Evolutionary conservation across 2,797 vertebrate genomes (phyloP).

Genomic region (Schizothorax lantsangensis): DNA sequence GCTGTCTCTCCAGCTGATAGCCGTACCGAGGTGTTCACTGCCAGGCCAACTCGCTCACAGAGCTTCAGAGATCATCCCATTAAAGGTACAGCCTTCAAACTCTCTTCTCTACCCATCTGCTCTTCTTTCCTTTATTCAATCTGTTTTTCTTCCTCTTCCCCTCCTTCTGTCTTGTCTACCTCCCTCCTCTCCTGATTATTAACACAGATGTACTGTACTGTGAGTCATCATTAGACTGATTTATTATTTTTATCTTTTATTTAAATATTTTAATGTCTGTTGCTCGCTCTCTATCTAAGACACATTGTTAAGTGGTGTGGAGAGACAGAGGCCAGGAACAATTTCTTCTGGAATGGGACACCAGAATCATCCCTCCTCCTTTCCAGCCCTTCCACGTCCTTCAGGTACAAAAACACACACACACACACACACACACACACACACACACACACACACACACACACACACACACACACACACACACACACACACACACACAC

Average conservation of each 20-base stretch:
- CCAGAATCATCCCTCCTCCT: conserved; percentile 75
- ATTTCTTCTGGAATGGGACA: conserved; percentile 74
- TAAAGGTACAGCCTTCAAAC: conserved; percentile 72
- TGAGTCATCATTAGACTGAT: neutral
- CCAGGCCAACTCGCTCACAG: conserved; percentile 81
- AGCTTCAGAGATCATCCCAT: conserved; percentile 79
- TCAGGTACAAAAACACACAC: conserved; percentile 69
- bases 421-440: neutral
- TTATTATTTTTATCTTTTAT: neutral
- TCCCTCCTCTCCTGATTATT: conserved; percentile 4
- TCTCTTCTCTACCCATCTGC: conserved; percentile 10
- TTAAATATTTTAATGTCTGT: conserved; percentile 7
- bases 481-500: neutral
- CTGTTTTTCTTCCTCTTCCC: conserved; percentile 2
- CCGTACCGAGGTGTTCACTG: conserved; percentile 85
- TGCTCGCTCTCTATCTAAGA: conserved; percentile 64
- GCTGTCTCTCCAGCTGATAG: conserved; percentile 85
- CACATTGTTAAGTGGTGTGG: conserved; percentile 76
- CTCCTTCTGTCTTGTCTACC: conserved; percentile 20
- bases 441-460: neutral
- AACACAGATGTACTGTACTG: neutral
- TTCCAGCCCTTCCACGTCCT: conserved; percentile 82
- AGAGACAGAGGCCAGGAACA: conserved; percentile 78
- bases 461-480: neutral
- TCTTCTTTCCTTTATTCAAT: conserved; percentile 61